Conservation (phyloP, 1,140 invertebrate genomes). For the Drosophila mayri region DNA sequence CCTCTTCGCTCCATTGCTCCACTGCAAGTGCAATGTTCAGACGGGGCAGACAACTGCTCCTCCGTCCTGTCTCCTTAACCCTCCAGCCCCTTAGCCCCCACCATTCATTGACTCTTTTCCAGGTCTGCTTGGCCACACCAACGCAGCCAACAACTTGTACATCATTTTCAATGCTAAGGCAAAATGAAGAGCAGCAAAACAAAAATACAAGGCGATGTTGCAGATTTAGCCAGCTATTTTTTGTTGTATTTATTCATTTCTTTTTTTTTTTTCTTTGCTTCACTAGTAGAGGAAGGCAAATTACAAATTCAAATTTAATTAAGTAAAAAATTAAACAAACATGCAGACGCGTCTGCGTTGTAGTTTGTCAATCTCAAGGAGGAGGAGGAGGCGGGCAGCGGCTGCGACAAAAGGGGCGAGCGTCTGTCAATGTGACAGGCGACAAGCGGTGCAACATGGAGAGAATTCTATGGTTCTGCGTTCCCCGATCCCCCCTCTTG, state of each 20-base stretch:
- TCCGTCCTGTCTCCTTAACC: conserved; percentile 10
- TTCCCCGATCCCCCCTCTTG: background rate
- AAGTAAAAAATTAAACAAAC: conserved; percentile 83
- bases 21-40: conserved; percentile 40
- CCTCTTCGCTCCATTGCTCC: conserved; percentile 29
- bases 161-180: conserved; percentile 81
- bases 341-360: conserved; percentile 79
- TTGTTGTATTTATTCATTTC: conserved; percentile 34
- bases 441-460: conserved; percentile 78
- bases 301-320: conserved; percentile 84
- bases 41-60: conserved; percentile 32
- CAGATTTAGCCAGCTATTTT: conserved; percentile 66
- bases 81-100: conserved; percentile 12
- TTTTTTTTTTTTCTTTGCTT: background rate
- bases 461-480: conserved; percentile 25
- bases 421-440: conserved; percentile 80
- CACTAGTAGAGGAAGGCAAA: conserved; percentile 69
- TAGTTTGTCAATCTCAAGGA: conserved; percentile 64
- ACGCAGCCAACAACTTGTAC: conserved; percentile 78
- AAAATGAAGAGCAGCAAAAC: conserved; percentile 65
- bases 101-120: conserved; percentile 42
- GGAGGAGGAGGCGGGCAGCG: background rate
- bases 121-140: conserved; percentile 68
- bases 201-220: conserved; percentile 32
- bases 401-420: conserved; percentile 10